Base-by-base conservation (phyloP, 2,888 invertebrate genomes). In the Herminia tarsipennalis region DNA sequence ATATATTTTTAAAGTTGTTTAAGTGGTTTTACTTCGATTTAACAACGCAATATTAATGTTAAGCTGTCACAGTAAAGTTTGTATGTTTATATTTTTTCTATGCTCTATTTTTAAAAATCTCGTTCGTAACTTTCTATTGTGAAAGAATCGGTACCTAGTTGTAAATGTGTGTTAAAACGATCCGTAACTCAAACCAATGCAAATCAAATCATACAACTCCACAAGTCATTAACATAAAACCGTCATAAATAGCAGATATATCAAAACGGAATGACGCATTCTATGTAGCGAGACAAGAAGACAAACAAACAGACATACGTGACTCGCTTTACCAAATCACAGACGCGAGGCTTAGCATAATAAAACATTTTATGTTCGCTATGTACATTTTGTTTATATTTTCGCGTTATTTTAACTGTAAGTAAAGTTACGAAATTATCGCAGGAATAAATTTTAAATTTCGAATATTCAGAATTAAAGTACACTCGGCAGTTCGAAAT, bases 241-340 rank as follows among this genome's bases (percentile, higher is more conserved):
- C 67, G 77, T 80, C 78, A 81, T 83, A 81, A 83, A 82, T 81
- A 81, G 75, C 76, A 73, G 73, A 79, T 76, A 77, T 77, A 80
- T 79, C 76, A 72, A 76, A 76, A 71, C 64, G 73, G 60, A 52
- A 60, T 64, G 63, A 64, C 77, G 71, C 78, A 80, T 74, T 75
- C 76, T 78, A 79, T 82, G 78, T 80, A 81, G 79, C 78, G 74
- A 76, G 57, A 66, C 58, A 75, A 70, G 72, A 74, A 77, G 71
- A 80, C 80, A 79, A 78, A 84, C 76, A 82, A 76, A 84, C 79
- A 79, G 70, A 80, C 73, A 77, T 76, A 88, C 88, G 90, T 89
- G 89, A 87, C 88, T 88, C 83, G 87, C 79, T 82, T 88, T 87
- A 91, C 90, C 90, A 89, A 91, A 89, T 82, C 81, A 78, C 77